Conservation (phyloP, 2,797 vertebrate species). For the Schizothorax lantsangensis region DNA sequence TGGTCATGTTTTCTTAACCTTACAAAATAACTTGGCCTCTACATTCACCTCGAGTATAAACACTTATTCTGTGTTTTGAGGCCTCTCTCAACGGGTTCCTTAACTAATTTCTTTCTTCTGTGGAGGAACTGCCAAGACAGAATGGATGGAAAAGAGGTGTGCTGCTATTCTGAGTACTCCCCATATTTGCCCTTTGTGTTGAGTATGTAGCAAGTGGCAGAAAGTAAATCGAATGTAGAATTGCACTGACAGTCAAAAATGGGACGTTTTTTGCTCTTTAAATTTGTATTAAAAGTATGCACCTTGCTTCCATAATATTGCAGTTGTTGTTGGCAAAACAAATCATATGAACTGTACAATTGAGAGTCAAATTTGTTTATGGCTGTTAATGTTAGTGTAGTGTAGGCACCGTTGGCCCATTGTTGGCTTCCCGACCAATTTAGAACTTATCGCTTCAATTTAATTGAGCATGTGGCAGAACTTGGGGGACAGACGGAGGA, state of each 20-base stretch:
- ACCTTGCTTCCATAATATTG: conserved; percentile 38
- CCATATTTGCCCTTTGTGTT: conserved; percentile 61
- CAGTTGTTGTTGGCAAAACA: conserved; percentile 54
- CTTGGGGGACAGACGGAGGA: conserved; percentile 32
- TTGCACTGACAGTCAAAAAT: conserved; percentile 58
- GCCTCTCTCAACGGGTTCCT: conserved; percentile 65
- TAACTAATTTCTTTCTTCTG: conserved; percentile 71
- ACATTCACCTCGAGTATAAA: conserved; percentile 72
- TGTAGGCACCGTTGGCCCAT: conserved; percentile 39
- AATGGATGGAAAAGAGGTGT: conserved; percentile 60
- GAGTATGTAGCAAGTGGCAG: conserved; percentile 62
- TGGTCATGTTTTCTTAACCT: conserved; percentile 78
- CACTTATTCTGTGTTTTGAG: conserved; percentile 69
- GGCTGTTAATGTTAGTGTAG: conserved; percentile 44
- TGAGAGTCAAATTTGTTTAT: conserved; percentile 47
- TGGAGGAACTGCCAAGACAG: conserved; percentile 58
- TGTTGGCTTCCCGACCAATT: conserved; percentile 52
- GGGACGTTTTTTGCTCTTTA: conserved; percentile 50
- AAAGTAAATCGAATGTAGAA: conserved; percentile 67
- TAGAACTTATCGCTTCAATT: conserved; percentile 45
- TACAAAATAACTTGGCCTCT: conserved; percentile 76
- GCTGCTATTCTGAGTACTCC: conserved; percentile 60
- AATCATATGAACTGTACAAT: conserved; percentile 49
- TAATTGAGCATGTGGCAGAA: conserved; percentile 41
- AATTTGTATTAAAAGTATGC: conserved; percentile 54